phyloP scores from a whole-genome alignment of 92 coral and sea anemone genomes.

The Pocillopora meandrina region DNA sequence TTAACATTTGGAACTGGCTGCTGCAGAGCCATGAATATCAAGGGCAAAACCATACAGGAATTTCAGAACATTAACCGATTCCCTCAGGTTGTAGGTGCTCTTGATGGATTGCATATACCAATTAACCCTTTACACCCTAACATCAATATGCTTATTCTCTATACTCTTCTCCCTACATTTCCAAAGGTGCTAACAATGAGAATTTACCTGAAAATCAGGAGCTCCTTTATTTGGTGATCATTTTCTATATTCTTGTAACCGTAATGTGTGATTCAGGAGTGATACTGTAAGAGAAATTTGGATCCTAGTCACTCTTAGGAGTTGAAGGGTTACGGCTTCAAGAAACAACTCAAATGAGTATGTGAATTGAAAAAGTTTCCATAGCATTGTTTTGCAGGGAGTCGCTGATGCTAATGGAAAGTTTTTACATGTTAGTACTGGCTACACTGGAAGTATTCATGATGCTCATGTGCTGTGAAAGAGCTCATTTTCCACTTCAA shows the following conservation, averaged over 20 bases:
- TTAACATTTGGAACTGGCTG: slow-evolving; percentile 1
- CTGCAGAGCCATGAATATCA: slow-evolving; percentile 56
- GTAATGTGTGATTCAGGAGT: too few species aligned
- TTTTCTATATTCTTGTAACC: too few species aligned
- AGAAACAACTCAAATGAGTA: slow-evolving; percentile 37
- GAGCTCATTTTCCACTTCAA: slow-evolving; percentile 37
- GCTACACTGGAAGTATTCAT: slow-evolving; percentile 59
- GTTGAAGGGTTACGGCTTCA: neutral
- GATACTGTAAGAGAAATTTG: too few species aligned
- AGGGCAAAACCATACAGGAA: slow-evolving; percentile 40
- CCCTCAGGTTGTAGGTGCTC: slow-evolving; percentile 21
- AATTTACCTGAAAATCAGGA: too few species aligned
- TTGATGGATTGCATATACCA: slow-evolving; percentile 49
- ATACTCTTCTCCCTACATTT: too few species aligned
- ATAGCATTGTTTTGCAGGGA: slow-evolving; percentile 54
- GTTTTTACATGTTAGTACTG: slow-evolving; percentile 51
- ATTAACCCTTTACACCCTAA: neutral
- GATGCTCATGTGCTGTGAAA: slow-evolving; percentile 47
- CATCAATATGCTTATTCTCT: too few species aligned
- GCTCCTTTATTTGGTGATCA: too few species aligned
- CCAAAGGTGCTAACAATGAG: too few species aligned
- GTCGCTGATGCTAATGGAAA: slow-evolving; percentile 39
- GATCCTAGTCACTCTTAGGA: too few species aligned
- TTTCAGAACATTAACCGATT: slow-evolving; percentile 4
- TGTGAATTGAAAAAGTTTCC: slow-evolving; percentile 36